A percentile compares a stretch with the other conserved stretches of the same genome.
phyloP scores from a whole-genome alignment of 2,797 vertebrate genomes.

The Pelodytes ibericus region DNA sequence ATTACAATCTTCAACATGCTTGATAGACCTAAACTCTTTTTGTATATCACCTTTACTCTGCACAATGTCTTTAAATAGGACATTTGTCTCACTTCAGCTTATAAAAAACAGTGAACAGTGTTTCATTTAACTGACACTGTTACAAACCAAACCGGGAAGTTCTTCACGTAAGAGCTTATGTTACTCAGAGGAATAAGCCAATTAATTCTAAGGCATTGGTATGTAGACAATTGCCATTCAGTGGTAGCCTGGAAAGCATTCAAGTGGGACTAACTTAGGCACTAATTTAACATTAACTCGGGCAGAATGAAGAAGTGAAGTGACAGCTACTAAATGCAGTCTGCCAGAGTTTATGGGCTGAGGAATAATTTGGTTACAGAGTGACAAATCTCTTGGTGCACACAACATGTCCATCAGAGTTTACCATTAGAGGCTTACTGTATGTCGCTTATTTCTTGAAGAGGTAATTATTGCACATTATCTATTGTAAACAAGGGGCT shows the following conservation, averaged over 20 bases:
- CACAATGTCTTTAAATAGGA: slow-evolving; percentile 4
- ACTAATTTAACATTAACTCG: slow-evolving; percentile 63
- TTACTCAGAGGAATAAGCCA: slow-evolving; percentile 45
- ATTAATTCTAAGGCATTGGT: slow-evolving; percentile 50
- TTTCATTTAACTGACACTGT: slow-evolving; percentile 31
- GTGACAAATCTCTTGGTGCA: slow-evolving; percentile 37
- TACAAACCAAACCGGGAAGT: slow-evolving; percentile 31
- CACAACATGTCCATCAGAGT: not conserved
- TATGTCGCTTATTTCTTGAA: not conserved
- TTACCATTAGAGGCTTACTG: slow-evolving; percentile 8
- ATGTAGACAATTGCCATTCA: slow-evolving; percentile 47
- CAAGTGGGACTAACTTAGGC: slow-evolving; percentile 61
- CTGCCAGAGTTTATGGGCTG: slow-evolving; percentile 59
- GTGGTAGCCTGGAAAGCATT: slow-evolving; percentile 42
- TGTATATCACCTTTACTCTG: too few relatives aligned
- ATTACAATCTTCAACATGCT: too few relatives aligned
- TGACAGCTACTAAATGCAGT: slow-evolving; percentile 66
- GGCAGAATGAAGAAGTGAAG: slow-evolving; percentile 62
- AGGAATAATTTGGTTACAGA: slow-evolving; percentile 56
- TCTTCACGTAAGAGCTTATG: slow-evolving; percentile 26
- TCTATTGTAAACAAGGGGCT: too few relatives aligned
- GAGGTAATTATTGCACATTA: slow-evolving; percentile 10
- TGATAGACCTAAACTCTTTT: too few relatives aligned
- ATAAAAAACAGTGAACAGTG: slow-evolving; percentile 38
- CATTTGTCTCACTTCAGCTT: slow-evolving; percentile 34